Percentiles rank a stretch among this genome's conserved stretches.
Conservation (phyloP, 2,113 vertebrate species). For the Haemorhous mexicanus region DNA sequence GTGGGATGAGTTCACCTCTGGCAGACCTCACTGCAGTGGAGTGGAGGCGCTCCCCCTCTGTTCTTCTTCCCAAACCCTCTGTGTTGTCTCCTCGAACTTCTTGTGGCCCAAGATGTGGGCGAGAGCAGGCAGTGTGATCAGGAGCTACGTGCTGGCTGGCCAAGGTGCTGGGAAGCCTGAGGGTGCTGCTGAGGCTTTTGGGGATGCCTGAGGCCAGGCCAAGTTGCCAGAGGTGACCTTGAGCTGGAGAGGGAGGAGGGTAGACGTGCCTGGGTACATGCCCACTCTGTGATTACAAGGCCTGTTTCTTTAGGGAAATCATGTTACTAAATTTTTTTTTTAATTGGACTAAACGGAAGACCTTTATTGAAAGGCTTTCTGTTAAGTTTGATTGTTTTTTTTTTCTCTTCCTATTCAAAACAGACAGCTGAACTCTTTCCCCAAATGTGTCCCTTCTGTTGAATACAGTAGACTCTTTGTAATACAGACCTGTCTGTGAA, state of each 20-base stretch:
- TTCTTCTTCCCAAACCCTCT: neutral
- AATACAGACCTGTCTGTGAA: neutral
- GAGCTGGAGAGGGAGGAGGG: neutral
- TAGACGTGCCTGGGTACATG: fast-evolving
- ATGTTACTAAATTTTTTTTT: neutral
- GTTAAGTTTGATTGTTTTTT: neutral
- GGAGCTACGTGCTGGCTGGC: fast-evolving
- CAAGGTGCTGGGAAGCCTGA: fast-evolving
- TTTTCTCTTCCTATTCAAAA: neutral
- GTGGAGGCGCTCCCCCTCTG: neutral
- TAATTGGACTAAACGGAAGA: neutral
- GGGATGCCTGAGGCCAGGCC: neutral
- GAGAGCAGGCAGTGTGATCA: neutral
- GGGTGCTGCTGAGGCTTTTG: neutral
- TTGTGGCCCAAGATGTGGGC: neutral
- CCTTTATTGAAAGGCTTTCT: neutral
- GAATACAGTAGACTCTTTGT: neutral
- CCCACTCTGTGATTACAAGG: neutral
- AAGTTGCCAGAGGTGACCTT: neutral
- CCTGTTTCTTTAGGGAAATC: neutral
- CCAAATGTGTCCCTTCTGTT: neutral
- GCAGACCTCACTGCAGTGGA: neutral
- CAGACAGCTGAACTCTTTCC: neutral
- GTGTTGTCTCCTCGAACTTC: neutral
- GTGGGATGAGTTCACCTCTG: neutral